Conservation (phyloP, 2,797 vertebrate genomes). For the Amphiprion clarkii region DNA sequence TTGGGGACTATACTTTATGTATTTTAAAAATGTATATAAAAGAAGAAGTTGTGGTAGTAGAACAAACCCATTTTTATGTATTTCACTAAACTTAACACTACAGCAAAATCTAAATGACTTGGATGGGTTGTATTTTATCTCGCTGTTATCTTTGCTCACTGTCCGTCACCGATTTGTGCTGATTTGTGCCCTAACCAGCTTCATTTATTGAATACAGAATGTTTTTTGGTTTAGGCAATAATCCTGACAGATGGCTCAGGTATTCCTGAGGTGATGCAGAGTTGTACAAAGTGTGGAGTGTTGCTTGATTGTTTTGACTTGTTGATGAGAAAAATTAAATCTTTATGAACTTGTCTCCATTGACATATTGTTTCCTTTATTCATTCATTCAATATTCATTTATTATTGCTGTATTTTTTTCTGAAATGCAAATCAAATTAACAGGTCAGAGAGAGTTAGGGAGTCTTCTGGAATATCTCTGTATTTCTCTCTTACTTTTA, state of each 20-base stretch:
- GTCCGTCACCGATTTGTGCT: too few relatives aligned
- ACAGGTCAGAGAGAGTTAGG: neutral
- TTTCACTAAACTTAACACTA: too few relatives aligned
- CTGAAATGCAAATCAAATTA: neutral
- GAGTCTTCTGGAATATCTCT: too few relatives aligned
- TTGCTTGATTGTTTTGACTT: neutral
- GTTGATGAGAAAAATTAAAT: neutral
- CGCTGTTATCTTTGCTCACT: too few relatives aligned
- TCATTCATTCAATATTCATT: too few relatives aligned
- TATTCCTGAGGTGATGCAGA: neutral
- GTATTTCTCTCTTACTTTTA: neutral
- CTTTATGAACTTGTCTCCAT: neutral
- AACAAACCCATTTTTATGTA: too few relatives aligned
- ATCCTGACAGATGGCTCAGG: neutral
- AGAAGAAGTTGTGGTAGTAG: too few relatives aligned
- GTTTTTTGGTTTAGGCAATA: neutral
- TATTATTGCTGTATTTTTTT: neutral
- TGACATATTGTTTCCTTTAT: neutral
- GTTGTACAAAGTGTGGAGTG: neutral
- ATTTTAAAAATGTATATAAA: too few relatives aligned
- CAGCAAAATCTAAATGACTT: too few relatives aligned
- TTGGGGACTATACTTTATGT: too few relatives aligned
- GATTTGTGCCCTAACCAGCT: too few relatives aligned
- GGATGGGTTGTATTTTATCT: neutral
- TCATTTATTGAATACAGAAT: too few relatives aligned